Conservation (phyloP, 2,888 invertebrate species). For the Meiosimyza decipiens region DNA sequence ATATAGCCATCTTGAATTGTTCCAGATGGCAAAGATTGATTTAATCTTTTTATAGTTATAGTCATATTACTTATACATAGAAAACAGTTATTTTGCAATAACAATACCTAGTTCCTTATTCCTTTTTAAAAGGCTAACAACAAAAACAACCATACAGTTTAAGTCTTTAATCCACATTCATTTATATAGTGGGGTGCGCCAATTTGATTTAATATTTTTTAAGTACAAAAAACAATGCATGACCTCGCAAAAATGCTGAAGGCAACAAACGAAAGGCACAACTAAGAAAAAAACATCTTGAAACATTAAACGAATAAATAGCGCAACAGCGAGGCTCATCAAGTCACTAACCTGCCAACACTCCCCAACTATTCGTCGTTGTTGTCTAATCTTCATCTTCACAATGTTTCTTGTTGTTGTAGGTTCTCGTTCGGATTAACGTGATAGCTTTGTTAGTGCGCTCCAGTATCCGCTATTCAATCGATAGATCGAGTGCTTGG, state of each 20-base stretch:
- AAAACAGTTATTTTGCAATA: too few species aligned
- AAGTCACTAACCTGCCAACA: slow-evolving; percentile 5
- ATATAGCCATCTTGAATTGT: too few species aligned
- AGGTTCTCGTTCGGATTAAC: background rate
- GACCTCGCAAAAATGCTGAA: slow-evolving; percentile 27
- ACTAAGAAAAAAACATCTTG: background rate
- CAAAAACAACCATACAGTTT: background rate
- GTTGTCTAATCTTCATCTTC: slow-evolving; percentile 16
- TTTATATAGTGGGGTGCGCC: background rate
- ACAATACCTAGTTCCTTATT: too few species aligned
- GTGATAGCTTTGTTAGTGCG: slow-evolving; percentile 10
- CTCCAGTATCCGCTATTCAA: slow-evolving; percentile 7
- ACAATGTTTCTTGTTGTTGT: background rate
- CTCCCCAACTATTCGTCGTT: slow-evolving; percentile 8
- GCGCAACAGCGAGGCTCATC: background rate
- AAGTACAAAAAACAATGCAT: slow-evolving; percentile 5
- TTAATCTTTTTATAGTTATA: too few species aligned
- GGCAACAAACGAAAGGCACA: slow-evolving; percentile 10
- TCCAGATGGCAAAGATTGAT: too few species aligned
- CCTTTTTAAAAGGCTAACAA: background rate
- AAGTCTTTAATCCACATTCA: background rate
- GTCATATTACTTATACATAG: too few species aligned
- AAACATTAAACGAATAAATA: background rate
- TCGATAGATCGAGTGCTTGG: slow-evolving; percentile 2
- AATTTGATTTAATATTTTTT: slow-evolving; percentile 11